Conservation (phyloP, 2,797 vertebrate species). For the Triplophysa yarkandensis region DNA sequence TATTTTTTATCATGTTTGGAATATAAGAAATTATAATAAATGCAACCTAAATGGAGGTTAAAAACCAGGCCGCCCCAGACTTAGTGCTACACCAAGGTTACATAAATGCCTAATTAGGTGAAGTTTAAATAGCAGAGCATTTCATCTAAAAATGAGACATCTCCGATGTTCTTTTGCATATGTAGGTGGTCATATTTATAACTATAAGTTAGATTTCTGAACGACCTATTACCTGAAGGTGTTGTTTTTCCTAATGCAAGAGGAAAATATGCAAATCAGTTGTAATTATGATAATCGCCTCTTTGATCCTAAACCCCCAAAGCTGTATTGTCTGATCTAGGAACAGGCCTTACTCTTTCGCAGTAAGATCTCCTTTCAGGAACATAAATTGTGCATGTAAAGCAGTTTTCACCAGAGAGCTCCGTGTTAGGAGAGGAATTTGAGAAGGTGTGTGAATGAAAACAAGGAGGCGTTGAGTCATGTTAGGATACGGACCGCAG, state of each 20-base stretch:
- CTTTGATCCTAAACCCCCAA: slow-evolving; percentile 44
- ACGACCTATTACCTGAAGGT: slow-evolving; percentile 12
- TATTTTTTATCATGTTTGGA: slow-evolving; percentile 6
- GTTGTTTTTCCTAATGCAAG: slow-evolving; percentile 39
- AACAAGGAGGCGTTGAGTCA: background rate
- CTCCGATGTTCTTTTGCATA: background rate
- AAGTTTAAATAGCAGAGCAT: slow-evolving; percentile 31
- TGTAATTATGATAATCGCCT: slow-evolving; percentile 39
- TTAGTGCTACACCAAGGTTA: slow-evolving; percentile 2
- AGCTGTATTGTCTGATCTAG: slow-evolving; percentile 27
- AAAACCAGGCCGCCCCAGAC: slow-evolving; percentile 26
- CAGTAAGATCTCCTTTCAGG: slow-evolving; percentile 48
- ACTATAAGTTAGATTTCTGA: background rate
- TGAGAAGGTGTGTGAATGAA: background rate
- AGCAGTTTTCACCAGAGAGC: slow-evolving; percentile 1
- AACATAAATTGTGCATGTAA: slow-evolving; percentile 16
- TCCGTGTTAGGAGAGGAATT: background rate
- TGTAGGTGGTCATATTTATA: background rate
- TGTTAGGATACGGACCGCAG: background rate
- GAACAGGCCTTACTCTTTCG: slow-evolving; percentile 28
- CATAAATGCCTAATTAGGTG: slow-evolving; percentile 9
- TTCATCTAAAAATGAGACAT: background rate
- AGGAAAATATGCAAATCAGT: slow-evolving; percentile 42
- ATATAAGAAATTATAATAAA: slow-evolving; percentile 7
- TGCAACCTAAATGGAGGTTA: slow-evolving; percentile 19